phyloP scores from a whole-genome alignment of 2,797 vertebrate genomes.

The Girardinus metallicus region DNA sequence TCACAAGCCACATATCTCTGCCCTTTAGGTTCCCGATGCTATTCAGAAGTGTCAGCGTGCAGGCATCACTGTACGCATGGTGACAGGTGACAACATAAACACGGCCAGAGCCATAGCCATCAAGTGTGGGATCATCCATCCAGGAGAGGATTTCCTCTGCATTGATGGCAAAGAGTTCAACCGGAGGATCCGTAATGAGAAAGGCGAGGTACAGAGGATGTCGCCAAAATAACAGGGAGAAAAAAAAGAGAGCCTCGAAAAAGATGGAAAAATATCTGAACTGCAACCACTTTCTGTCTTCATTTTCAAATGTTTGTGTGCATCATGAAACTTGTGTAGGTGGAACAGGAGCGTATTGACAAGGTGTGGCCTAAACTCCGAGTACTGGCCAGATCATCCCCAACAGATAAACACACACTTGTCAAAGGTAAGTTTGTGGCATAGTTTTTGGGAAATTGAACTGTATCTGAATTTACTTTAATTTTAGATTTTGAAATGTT shows the following conservation, averaged over 20 bases:
- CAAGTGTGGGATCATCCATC: conserved; percentile 97
- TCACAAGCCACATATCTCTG: not conserved
- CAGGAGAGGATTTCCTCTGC: conserved; percentile 97
- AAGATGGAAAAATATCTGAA: conserved; percentile 9
- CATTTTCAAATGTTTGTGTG: conserved; percentile 18
- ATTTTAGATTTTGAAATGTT: not conserved
- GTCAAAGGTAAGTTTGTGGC: conserved; percentile 86
- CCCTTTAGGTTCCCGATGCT: conserved; percentile 91
- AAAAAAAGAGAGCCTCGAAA: not conserved
- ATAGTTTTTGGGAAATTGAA: not conserved
- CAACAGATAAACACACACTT: conserved; percentile 92
- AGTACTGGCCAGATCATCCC: conserved; percentile 91
- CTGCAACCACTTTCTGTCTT: conserved; percentile 75
- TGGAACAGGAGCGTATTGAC: conserved; percentile 93
- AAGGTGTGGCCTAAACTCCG: conserved; percentile 94
- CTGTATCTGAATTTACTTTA: not conserved
- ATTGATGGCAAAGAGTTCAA: conserved; percentile 99
- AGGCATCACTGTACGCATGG: conserved; percentile 98
- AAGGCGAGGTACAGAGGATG: conserved; percentile 88
- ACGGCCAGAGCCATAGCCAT: conserved; percentile 98
- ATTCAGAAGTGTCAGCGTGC: conserved; percentile 96
- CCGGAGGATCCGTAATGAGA: conserved; percentile 96
- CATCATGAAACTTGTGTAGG: conserved; percentile 60
- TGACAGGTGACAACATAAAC: conserved; percentile 99
- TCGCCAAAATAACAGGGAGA: conserved; percentile 6